phyloP scores from a whole-genome alignment of 2,888 invertebrate species.

The Ischnus inquisitorius region DNA sequence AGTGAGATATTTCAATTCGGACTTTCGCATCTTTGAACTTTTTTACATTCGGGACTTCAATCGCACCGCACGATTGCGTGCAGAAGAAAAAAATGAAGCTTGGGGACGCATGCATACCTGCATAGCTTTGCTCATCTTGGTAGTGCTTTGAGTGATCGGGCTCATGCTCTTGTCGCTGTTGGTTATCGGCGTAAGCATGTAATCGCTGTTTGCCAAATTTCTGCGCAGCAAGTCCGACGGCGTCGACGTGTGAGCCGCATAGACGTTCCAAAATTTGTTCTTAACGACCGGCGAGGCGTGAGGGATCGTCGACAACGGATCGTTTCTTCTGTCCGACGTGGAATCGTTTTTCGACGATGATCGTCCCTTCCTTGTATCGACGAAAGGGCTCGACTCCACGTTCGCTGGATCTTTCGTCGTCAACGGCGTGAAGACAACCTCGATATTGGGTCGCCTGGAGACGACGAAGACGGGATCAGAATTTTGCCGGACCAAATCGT shows the following conservation, averaged over 20 bases:
- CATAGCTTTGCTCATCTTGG: conserved; percentile 95
- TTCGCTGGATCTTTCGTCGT: conserved; percentile 41
- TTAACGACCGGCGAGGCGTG: conserved; percentile 76
- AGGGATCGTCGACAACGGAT: conserved; percentile 1
- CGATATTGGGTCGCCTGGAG: conserved; percentile 67
- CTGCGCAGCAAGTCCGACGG: conserved; percentile 82
- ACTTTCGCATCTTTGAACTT: too few relatives aligned
- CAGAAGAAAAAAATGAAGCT: conserved; percentile 11
- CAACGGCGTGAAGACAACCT: conserved; percentile 68
- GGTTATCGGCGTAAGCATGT: conserved; percentile 86
- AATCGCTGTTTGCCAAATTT: conserved; percentile 80
- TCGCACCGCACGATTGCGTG: too few relatives aligned
- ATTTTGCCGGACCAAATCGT: conserved; percentile 73
- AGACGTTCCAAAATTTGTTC: conserved; percentile 77
- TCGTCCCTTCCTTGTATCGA: conserved; percentile 28
- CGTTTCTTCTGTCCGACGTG: conserved; percentile 32
- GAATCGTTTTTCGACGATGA: conserved; percentile 37
- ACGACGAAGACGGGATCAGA: conserved; percentile 75
- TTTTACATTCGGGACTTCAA: too few relatives aligned
- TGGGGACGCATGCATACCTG: conserved; percentile 88
- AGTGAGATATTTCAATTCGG: too few relatives aligned
- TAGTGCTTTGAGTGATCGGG: conserved; percentile 94
- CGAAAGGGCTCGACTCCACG: too few relatives aligned
- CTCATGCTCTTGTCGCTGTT: conserved; percentile 93
- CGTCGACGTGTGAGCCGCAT: conserved; percentile 82